Conservation (phyloP, 2,888 invertebrate genomes). For the Mayetiola destructor region DNA sequence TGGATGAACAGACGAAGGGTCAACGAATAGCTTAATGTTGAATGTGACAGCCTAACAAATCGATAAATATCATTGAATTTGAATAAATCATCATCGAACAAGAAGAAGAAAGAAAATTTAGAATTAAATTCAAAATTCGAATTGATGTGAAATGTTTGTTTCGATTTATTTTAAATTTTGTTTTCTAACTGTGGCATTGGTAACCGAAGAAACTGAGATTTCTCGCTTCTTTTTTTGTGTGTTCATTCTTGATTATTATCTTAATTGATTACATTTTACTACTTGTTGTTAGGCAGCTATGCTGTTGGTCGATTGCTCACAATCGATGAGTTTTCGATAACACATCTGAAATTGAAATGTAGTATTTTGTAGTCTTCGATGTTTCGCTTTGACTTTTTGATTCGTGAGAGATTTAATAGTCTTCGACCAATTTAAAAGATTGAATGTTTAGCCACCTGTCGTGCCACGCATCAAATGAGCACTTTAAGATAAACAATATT, state of each 20-base stretch:
- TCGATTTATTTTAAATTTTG: neutral
- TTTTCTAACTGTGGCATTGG: neutral
- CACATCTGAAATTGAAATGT: neutral
- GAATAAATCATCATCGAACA: conserved; percentile 10
- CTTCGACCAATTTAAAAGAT: neutral
- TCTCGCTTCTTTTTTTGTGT: too few relatives aligned
- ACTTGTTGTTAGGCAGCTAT: too few relatives aligned
- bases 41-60: conserved; percentile 6
- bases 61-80: conserved; percentile 11
- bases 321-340: neutral
- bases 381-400: too few relatives aligned
- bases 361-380: neutral
- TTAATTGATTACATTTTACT: conserved; percentile 5
- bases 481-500: too few relatives aligned
- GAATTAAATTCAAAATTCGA: too few relatives aligned
- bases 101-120: too few relatives aligned
- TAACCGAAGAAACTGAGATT: too few relatives aligned
- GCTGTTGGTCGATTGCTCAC: conserved; percentile 1
- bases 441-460: conserved; percentile 6
- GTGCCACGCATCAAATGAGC: too few relatives aligned
- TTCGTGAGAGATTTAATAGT: neutral
- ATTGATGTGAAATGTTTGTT: neutral
- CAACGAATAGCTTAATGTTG: neutral
- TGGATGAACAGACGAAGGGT: neutral
- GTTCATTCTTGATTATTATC: neutral